Percentiles rank a stretch among this genome's conserved stretches.
Conservation (phyloP, 2,797 vertebrate genomes). For the Brachyrhaphis roseni region DNA sequence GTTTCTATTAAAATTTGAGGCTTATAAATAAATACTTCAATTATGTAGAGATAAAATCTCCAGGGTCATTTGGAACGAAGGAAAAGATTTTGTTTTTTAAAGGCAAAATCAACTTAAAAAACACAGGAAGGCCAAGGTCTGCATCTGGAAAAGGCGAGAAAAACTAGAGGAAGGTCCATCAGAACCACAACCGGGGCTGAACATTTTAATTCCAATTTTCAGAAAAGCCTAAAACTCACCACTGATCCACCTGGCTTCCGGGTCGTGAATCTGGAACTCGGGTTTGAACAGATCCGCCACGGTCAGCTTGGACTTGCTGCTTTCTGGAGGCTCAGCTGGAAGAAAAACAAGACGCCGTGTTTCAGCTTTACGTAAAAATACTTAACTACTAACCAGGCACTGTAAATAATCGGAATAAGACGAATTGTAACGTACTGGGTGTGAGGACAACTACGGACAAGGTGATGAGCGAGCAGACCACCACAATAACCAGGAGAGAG, state of each 20-base stretch:
- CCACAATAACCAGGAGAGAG: constrained; percentile 92
- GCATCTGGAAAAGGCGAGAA: neutral
- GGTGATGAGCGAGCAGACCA: constrained; percentile 93
- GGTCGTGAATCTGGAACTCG: constrained; percentile 86
- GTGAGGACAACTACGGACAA: constrained; percentile 93
- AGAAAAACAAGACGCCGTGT: neutral
- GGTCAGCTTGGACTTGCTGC: constrained; percentile 84
- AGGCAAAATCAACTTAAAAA: neutral
- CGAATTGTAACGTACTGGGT: constrained; percentile 76
- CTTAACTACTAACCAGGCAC: neutral
- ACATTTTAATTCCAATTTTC: neutral
- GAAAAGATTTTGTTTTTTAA: neutral
- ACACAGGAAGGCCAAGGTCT: neutral
- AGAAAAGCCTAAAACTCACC: constrained; percentile 73
- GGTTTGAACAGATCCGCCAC: constrained; percentile 87
- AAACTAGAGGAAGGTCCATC: neutral
- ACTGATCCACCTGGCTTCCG: constrained; percentile 88
- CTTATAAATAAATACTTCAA: neutral
- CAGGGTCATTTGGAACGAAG: neutral
- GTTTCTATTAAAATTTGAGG: neutral
- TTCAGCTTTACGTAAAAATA: neutral
- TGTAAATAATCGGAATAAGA: neutral
- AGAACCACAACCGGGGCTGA: neutral
- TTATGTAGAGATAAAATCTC: neutral
- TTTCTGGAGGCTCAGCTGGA: constrained; percentile 84